A percentile compares a stretch with the other conserved stretches of the same genome.
Evolutionary conservation across 2,797 vertebrate genomes (phyloP).

Genomic region (Enteromius anoplus): DNA sequence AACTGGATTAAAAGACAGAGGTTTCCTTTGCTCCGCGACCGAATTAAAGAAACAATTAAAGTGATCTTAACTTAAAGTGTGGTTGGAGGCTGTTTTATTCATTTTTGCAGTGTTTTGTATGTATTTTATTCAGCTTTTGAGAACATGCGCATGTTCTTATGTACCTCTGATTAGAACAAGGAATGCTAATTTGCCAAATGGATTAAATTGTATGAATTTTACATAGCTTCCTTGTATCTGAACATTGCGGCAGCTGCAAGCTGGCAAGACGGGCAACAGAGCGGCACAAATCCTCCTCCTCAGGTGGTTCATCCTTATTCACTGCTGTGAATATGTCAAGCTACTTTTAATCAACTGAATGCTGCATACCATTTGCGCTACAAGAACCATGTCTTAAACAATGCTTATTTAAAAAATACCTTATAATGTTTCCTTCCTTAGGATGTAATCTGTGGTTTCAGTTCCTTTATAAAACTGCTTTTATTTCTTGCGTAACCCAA

Average conservation of each 20-base stretch:
- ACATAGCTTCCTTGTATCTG: constrained; percentile 16
- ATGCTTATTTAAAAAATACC: not conserved
- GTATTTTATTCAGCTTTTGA: constrained; percentile 1
- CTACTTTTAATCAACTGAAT: constrained; percentile 11
- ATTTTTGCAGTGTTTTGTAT: constrained; percentile 1
- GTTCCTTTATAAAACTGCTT: not conserved
- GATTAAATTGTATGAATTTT: constrained; percentile 29
- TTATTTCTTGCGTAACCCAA: not conserved
- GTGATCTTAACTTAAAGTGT: constrained; percentile 13
- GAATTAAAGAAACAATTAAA: constrained; percentile 1
- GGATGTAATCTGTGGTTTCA: not conserved
- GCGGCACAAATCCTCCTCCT: constrained; percentile 45
- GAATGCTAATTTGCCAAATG: constrained; percentile 16
- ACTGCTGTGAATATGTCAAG: constrained; percentile 27
- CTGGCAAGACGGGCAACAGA: constrained; percentile 24
- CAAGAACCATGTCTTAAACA: not conserved
- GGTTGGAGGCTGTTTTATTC: not conserved
- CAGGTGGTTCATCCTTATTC: constrained; percentile 35
- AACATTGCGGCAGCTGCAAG: constrained; percentile 10
- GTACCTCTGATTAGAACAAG: constrained; percentile 30
- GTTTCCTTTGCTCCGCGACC: not conserved
- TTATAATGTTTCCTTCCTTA: not conserved
- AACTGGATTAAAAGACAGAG: constrained; percentile 46
- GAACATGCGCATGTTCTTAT: not conserved
- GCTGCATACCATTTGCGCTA: not conserved